Evolutionary conservation across 2,888 invertebrate species (phyloP).

Genomic region (Lomographa bimaculata): DNA sequence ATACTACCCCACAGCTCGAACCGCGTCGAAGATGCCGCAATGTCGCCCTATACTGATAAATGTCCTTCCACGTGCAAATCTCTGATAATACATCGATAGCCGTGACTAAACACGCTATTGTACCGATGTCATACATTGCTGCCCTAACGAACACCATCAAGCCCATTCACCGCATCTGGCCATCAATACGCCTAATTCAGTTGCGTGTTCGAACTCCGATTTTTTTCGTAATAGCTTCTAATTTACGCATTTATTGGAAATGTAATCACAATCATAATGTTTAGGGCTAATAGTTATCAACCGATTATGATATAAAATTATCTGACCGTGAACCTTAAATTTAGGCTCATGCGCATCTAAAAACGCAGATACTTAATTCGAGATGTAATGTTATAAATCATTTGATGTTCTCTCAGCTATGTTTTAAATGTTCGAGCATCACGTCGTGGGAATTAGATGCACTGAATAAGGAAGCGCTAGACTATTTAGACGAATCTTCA

Average conservation of each 20-base stretch:
- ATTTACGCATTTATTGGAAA: slow-evolving; percentile 42
- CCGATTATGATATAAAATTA: slow-evolving; percentile 61
- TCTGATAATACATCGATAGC: slow-evolving; percentile 47
- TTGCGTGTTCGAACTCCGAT: slow-evolving; percentile 48
- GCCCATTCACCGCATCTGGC: slow-evolving; percentile 18
- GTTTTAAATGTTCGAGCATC: slow-evolving; percentile 27
- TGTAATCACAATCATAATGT: slow-evolving; percentile 59
- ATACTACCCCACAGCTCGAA: slow-evolving; percentile 67
- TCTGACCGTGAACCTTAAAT: slow-evolving; percentile 64
- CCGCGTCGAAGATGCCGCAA: slow-evolving; percentile 63
- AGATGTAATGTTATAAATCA: slow-evolving; percentile 14
- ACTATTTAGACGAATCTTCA: slow-evolving; percentile 33
- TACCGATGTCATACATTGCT: slow-evolving; percentile 35
- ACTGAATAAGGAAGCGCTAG: slow-evolving; percentile 34
- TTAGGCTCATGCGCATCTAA: slow-evolving; percentile 27
- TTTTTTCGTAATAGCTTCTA: slow-evolving; percentile 54
- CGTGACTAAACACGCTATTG: slow-evolving; percentile 47
- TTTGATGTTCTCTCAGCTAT: slow-evolving; percentile 22
- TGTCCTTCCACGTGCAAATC: slow-evolving; percentile 46
- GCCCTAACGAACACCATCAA: slow-evolving; percentile 30
- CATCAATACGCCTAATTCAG: slow-evolving; percentile 41
- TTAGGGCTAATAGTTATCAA: slow-evolving; percentile 47
- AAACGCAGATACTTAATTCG: slow-evolving; percentile 5
- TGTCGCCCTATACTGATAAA: slow-evolving; percentile 61
- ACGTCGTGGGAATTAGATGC: slow-evolving; percentile 26